phyloP scores from a whole-genome alignment of 2,797 vertebrate genomes.

The Monodelphis domestica region DNA sequence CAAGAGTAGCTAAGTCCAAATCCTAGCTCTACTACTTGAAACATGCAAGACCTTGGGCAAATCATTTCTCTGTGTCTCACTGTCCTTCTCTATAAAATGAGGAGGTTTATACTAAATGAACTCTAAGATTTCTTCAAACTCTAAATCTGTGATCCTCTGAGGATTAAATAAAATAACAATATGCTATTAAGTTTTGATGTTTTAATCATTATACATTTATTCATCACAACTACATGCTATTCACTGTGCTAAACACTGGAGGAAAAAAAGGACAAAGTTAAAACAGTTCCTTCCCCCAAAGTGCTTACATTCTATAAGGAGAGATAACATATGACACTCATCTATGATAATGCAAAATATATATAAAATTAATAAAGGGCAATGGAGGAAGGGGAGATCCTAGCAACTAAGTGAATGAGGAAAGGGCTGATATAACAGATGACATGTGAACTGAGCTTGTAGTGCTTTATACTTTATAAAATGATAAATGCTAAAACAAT shows the following conservation, averaged over 20 bases:
- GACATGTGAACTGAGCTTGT: too few species aligned
- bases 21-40: not conserved
- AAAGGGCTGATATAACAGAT: too few species aligned
- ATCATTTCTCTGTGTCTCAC: not conserved
- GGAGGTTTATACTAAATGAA: not conserved
- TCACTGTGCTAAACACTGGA: not conserved
- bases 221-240: not conserved
- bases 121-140: not conserved
- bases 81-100: not conserved
- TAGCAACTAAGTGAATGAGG: too few species aligned
- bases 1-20: not conserved
- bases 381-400: too few species aligned
- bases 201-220: not conserved
- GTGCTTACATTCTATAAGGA: not conserved
- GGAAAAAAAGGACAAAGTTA: not conserved
- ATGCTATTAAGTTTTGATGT: not conserved
- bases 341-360: too few species aligned
- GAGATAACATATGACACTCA: not conserved
- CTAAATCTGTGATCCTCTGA: not conserved
- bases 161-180: not conserved
- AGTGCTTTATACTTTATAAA: too few species aligned
- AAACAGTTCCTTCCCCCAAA: not conserved
- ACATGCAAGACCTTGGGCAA: not conserved
- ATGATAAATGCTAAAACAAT: too few species aligned
- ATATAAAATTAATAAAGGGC: too few species aligned